Evolutionary conservation across 2,113 vertebrate genomes (phyloP).

Genomic region (Uropsilus gracilis): DNA sequence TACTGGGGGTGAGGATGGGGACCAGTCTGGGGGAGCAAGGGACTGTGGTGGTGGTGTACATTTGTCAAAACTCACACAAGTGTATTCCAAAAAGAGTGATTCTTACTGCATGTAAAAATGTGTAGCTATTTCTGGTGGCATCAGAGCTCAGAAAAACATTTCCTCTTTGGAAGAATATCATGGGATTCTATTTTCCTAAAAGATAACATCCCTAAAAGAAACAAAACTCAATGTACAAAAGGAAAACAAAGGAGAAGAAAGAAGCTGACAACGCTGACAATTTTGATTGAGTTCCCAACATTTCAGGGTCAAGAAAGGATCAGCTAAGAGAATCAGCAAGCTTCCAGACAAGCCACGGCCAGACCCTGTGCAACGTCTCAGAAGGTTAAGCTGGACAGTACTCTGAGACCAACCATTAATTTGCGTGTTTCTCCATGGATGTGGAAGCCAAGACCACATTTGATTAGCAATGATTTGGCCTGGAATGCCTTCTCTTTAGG

Average conservation of each 20-base stretch:
- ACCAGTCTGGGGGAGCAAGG: too few species aligned
- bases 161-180: not conserved
- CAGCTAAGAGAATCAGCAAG: not conserved
- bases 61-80: not conserved
- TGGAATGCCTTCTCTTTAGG: not conserved
- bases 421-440: not conserved
- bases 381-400: rapidly evolving
- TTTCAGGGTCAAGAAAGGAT: not conserved
- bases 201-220: not conserved
- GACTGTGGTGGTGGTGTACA: too few species aligned
- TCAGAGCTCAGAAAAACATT: not conserved
- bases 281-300: not conserved
- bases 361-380: rapidly evolving
- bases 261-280: not conserved
- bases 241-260: not conserved
- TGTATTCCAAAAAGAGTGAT: not conserved
- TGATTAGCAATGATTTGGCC: not conserved
- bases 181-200: not conserved
- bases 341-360: too few species aligned
- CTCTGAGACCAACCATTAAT: not conserved
- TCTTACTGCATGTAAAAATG: not conserved
- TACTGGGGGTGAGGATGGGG: too few species aligned
- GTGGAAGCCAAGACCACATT: not conserved
- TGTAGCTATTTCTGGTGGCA: not conserved
- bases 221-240: not conserved